Conservation (phyloP, 2,888 invertebrate genomes). For the Exocentrus adspersus region DNA sequence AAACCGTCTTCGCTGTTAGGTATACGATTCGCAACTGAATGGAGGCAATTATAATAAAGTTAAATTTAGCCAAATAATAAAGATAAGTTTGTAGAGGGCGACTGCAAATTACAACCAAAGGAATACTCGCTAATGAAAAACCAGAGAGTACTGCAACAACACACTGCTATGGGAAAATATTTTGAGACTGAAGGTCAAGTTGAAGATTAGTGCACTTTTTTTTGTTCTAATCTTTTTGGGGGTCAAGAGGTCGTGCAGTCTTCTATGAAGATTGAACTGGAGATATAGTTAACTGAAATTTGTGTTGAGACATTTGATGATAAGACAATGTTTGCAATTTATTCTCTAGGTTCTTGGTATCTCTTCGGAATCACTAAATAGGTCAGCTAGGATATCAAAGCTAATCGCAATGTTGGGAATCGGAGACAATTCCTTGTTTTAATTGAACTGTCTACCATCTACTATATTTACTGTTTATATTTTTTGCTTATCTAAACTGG, state of each 20-base stretch:
- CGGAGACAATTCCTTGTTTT: too few species aligned
- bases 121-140: background rate
- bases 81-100: constrained; percentile 11
- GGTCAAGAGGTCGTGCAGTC: constrained; percentile 4
- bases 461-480: too few species aligned
- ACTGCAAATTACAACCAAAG: background rate
- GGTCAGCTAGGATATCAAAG: too few species aligned
- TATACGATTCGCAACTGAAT: constrained; percentile 19
- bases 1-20: constrained; percentile 21
- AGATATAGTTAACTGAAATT: too few species aligned
- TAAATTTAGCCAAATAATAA: constrained; percentile 26
- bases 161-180: background rate
- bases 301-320: too few species aligned
- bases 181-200: constrained; percentile 1
- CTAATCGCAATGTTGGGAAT: too few species aligned
- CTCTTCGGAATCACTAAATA: too few species aligned
- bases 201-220: background rate
- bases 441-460: too few species aligned
- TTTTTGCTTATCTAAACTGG: too few species aligned
- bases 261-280: background rate
- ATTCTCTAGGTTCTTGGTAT: too few species aligned
- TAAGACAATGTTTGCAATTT: too few species aligned
- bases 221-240: too few species aligned
- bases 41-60: constrained; percentile 15
- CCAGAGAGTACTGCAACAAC: background rate